Base-by-base conservation (phyloP, 2,113 vertebrate genomes). In the Arothron firmamentum region DNA sequence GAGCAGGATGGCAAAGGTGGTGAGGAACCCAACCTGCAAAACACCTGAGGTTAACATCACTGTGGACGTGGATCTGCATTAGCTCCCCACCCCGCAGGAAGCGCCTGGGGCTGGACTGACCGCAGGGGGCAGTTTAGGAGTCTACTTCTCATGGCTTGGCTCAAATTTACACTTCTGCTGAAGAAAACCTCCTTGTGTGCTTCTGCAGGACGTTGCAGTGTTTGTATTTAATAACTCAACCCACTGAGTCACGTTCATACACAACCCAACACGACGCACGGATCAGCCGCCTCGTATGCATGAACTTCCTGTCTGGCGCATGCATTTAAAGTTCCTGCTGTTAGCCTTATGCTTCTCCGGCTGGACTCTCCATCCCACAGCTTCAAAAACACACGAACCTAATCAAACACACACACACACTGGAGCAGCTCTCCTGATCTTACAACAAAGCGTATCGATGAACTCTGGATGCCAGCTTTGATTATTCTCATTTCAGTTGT, bases 1-100 rank as follows among this genome's bases (percentile, higher is more conserved):
- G 58, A 99, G 92, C 25, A 99, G 92, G 78, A 99, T 99, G 64
- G 97, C 97, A 80, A 95, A 79, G 6, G 97, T 99, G 18, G 97
- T 99, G 60, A 98, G 90, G 60, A 94, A 88, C 2, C 96, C 97
- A 52, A 98, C 95, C 97, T 99, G 87, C 56, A 78, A 75, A 52
- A 56, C 62, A 68, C 54, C 12, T 38, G 21, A 18, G 16, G 49
- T 83, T 49, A 78, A 43, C 43, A 41, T 6, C 4, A 20, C 48
- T 68, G 43, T 45, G 21, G 34, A 11, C 34, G 9, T 38, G 34
- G 34, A 9, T 2, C 9, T 10, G 10, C 9, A 38, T 2, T 9
- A 2, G 34, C 34, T 11, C 34, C 11, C 2, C 34, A 8, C 6
- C 25, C 34, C 1, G 2, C 34, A 38, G 34, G 34, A 12, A 4